phyloP scores from a whole-genome alignment of 2,113 vertebrate genomes.

The Saimiri boliviensis region DNA sequence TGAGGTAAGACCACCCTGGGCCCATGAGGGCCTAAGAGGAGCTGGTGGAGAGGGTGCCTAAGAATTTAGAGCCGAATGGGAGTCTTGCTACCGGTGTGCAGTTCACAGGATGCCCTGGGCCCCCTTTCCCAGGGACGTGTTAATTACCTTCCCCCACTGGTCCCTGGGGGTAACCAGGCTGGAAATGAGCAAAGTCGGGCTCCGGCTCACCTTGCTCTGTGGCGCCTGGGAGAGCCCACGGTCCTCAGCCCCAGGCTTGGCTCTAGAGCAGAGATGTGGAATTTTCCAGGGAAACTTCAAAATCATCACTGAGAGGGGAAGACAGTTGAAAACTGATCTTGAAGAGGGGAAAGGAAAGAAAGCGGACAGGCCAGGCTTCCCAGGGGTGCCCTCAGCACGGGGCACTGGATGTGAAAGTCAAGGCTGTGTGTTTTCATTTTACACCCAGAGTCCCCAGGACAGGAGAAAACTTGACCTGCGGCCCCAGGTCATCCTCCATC shows the following conservation, averaged over 20 bases:
- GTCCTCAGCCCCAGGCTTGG: constrained; percentile 34
- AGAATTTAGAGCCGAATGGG: constrained; percentile 76
- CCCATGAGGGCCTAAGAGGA: neutral
- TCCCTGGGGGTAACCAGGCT: constrained; percentile 80
- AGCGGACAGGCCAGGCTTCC: neutral
- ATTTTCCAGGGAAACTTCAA: constrained; percentile 95
- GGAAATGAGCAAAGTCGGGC: constrained; percentile 74
- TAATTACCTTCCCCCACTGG: constrained; percentile 86
- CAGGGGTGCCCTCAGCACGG: neutral
- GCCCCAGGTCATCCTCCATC: neutral
- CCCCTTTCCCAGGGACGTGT: constrained; percentile 88
- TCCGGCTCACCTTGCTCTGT: neutral
- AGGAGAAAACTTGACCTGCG: neutral
- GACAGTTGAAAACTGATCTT: constrained; percentile 56
- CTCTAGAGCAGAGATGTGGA: constrained; percentile 88
- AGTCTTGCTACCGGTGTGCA: constrained; percentile 82
- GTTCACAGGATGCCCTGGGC: constrained; percentile 87
- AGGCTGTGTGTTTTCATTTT: neutral
- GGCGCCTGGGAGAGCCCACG: neutral
- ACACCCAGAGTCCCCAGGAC: neutral
- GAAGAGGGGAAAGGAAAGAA: neutral
- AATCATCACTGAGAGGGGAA: constrained; percentile 81
- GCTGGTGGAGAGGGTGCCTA: neutral
- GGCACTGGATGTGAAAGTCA: neutral
- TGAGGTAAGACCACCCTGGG: neutral